A percentile compares a stretch with the other conserved stretches of the same genome.
Evolutionary conservation across 2,888 invertebrate species (phyloP).

Genomic region (Conops quadrifasciatus): DNA sequence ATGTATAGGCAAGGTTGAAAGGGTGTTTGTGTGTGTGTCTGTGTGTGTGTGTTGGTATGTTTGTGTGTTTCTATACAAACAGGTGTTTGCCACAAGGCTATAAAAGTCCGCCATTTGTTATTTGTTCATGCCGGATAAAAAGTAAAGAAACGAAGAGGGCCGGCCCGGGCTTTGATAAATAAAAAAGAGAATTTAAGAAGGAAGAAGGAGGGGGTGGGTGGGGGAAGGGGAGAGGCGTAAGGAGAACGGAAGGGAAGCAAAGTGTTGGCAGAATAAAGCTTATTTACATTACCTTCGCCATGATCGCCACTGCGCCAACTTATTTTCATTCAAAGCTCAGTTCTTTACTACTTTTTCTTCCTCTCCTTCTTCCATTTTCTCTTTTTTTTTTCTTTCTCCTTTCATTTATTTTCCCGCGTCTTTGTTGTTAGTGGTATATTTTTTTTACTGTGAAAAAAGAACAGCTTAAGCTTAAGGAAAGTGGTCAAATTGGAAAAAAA

Average conservation of each 20-base stretch:
- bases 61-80: constrained; percentile 2
- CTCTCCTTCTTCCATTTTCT: too few species aligned
- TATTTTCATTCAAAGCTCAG: too few species aligned
- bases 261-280: too few species aligned
- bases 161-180: not conserved
- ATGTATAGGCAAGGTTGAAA: not conserved
- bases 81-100: constrained; percentile 21
- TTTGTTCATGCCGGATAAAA: constrained; percentile 5
- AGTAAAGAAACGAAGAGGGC: not conserved
- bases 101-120: constrained; percentile 20
- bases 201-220: not conserved
- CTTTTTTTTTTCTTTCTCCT: too few species aligned
- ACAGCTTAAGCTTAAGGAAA: too few species aligned
- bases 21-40: not conserved
- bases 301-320: too few species aligned
- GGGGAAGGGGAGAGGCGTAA: not conserved
- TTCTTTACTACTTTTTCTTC: too few species aligned
- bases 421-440: too few species aligned
- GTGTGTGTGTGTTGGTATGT: not conserved
- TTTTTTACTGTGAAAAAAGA: too few species aligned
- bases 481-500: too few species aligned
- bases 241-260: not conserved
- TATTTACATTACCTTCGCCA: too few species aligned
- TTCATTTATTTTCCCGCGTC: too few species aligned
- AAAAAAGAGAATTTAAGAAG: not conserved